Percentiles rank a stretch among this genome's conserved stretches.
Conservation (phyloP, 1,140 invertebrate species). For the Bicyclus anynana region DNA sequence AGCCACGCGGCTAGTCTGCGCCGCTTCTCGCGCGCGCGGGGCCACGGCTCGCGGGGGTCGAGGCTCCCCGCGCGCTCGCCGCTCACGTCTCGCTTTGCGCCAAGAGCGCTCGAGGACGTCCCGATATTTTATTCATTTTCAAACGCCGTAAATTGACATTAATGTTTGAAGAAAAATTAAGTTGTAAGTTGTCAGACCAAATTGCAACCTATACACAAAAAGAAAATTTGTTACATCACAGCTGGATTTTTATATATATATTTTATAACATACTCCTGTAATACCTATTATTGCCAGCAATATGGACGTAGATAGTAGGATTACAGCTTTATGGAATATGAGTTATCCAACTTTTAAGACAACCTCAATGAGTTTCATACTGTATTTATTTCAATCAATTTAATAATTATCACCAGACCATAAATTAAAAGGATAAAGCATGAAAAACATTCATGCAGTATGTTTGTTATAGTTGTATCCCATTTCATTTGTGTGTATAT, state of each 20-base stretch:
- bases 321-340: no score
- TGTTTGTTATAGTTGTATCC: no score
- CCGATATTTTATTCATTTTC: conserved; percentile 39
- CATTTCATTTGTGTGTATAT: no score
- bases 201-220: conserved; percentile 8
- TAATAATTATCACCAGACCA: no score
- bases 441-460: no score
- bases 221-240: background rate
- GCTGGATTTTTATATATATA: background rate
- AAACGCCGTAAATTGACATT: conserved; percentile 38
- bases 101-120: conserved; percentile 30
- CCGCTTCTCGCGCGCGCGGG: conserved; percentile 59
- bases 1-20: conserved; percentile 62
- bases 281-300: background rate
- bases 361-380: no score
- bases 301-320: background rate
- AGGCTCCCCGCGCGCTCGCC: conserved; percentile 37
- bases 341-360: no score
- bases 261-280: background rate
- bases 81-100: conserved; percentile 29
- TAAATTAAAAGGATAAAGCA: no score
- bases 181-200: conserved; percentile 59
- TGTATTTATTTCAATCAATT: no score
- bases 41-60: conserved; percentile 31
- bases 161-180: conserved; percentile 41